Percentiles rank a stretch among this genome's conserved stretches.
Evolutionary conservation across 1,140 invertebrate genomes (phyloP).

Genomic region (Notospermus geniculatus): DNA sequence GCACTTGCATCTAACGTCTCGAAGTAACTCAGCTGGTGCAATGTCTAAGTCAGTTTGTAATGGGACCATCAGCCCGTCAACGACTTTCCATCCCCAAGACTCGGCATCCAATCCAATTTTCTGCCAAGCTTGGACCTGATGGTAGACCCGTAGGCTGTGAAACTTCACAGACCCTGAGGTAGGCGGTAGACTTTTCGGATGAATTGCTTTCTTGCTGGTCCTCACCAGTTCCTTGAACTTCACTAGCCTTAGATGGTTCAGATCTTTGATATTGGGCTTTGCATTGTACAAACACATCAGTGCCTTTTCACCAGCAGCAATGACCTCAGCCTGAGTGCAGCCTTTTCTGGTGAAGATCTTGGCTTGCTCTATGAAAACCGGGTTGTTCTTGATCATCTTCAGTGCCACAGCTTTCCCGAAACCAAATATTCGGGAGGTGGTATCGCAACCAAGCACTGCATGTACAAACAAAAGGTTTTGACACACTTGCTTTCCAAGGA

Average conservation of each 20-base stretch:
- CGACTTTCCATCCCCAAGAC: slow-evolving; percentile 25
- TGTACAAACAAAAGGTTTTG: slow-evolving; percentile 15
- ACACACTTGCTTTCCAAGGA: slow-evolving; percentile 5
- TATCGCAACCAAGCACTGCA: slow-evolving; percentile 23
- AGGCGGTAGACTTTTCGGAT: background rate
- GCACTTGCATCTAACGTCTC: slow-evolving; percentile 27
- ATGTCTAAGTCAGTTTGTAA: slow-evolving; percentile 15
- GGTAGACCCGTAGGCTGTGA: slow-evolving; percentile 2
- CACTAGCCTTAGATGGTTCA: background rate
- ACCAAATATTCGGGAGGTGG: slow-evolving; percentile 22
- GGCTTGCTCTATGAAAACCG: slow-evolving; percentile 1
- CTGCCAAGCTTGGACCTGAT: slow-evolving; percentile 1
- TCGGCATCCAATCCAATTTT: background rate
- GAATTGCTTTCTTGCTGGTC: background rate
- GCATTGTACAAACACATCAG: slow-evolving; percentile 16
- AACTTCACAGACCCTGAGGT: background rate
- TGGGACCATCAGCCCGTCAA: slow-evolving; percentile 14
- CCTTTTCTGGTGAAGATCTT: slow-evolving; percentile 4
- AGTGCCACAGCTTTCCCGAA: slow-evolving; percentile 16
- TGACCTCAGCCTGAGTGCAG: slow-evolving; percentile 4
- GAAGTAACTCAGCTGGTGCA: slow-evolving; percentile 23
- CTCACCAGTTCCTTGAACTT: background rate
- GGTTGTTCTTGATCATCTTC: slow-evolving; percentile 3
- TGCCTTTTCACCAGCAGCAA: slow-evolving; percentile 19
- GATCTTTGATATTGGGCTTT: background rate